These are phyloP conservation scores for Nymphalis urticae DNA, from an alignment of 2,888 invertebrate genomes.

Conservation along the genomic window DNA sequence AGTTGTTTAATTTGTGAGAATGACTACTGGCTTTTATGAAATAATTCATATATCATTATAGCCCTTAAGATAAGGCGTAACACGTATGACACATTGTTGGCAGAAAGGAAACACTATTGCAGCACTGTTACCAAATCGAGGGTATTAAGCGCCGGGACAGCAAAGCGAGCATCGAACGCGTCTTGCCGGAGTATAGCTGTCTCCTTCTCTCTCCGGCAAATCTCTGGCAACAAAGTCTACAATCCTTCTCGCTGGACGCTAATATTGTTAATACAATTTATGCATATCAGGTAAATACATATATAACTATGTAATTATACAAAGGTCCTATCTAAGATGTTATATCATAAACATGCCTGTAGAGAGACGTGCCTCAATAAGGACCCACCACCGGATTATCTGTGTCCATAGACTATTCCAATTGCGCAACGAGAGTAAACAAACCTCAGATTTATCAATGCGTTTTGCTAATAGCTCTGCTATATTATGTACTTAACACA, in stretches of 20 bases:
- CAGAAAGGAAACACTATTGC: conserved; percentile 87
- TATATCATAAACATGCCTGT: too few species aligned
- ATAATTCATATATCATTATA: background rate
- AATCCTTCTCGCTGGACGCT: conserved; percentile 89
- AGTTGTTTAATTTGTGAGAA: too few species aligned
- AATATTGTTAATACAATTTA: conserved; percentile 91
- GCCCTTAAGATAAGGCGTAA: conserved; percentile 7
- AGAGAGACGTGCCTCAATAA: too few species aligned
- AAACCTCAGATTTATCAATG: too few species aligned
- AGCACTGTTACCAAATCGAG: conserved; percentile 93
- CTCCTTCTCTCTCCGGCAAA: conserved; percentile 95
- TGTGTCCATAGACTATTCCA: too few species aligned
- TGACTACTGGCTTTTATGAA: too few species aligned
- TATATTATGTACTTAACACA: too few species aligned
- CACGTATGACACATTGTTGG: conserved; percentile 44
- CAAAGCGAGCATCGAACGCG: conserved; percentile 80
- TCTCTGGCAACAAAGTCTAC: conserved; percentile 93
- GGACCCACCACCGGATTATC: too few species aligned
- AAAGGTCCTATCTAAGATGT: too few species aligned
- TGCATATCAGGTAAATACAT: conserved; percentile 87
- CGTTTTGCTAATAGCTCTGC: too few species aligned
- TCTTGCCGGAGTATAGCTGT: conserved; percentile 95
- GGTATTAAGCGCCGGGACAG: conserved; percentile 84
- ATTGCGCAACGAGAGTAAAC: too few species aligned
- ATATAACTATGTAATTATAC: background rate